phyloP scores from a whole-genome alignment of 2,888 invertebrate species.

The Nymphalis urticae region DNA sequence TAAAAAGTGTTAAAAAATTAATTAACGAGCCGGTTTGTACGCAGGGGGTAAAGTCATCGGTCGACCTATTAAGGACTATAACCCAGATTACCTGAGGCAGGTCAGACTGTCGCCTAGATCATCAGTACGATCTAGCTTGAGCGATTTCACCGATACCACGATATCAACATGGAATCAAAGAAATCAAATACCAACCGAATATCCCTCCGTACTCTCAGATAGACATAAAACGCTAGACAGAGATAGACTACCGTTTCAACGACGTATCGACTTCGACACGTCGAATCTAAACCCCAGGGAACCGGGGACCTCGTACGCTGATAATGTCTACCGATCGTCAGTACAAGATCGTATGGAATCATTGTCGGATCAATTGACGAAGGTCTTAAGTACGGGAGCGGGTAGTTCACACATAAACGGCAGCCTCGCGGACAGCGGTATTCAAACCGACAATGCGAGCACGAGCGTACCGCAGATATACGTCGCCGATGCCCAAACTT shows the following conservation, averaged over 20 bases:
- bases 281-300: conserved; percentile 58
- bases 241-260: conserved; percentile 62
- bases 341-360: conserved; percentile 69
- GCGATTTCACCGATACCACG: conserved; percentile 78
- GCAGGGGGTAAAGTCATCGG: conserved; percentile 72
- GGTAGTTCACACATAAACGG: conserved; percentile 76
- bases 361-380: conserved; percentile 70
- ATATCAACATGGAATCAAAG: conserved; percentile 77
- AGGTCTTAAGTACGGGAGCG: conserved; percentile 70
- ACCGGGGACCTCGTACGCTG: conserved; percentile 65
- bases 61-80: conserved; percentile 75
- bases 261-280: conserved; percentile 72
- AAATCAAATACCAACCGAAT: conserved; percentile 60
- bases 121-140: conserved; percentile 73
- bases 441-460: conserved; percentile 76
- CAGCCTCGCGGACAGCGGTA: conserved; percentile 74
- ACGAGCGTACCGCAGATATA: conserved; percentile 75
- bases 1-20: conserved; percentile 34
- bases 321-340: conserved; percentile 61
- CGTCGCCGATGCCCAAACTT: conserved; percentile 53
- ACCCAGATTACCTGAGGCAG: conserved; percentile 65
- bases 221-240: conserved; percentile 66
- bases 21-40: conserved; percentile 50
- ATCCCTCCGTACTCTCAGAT: conserved; percentile 73
- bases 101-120: conserved; percentile 71